phyloP scores from a whole-genome alignment of 2,797 vertebrate genomes.

The Halcyon leucocephala region DNA sequence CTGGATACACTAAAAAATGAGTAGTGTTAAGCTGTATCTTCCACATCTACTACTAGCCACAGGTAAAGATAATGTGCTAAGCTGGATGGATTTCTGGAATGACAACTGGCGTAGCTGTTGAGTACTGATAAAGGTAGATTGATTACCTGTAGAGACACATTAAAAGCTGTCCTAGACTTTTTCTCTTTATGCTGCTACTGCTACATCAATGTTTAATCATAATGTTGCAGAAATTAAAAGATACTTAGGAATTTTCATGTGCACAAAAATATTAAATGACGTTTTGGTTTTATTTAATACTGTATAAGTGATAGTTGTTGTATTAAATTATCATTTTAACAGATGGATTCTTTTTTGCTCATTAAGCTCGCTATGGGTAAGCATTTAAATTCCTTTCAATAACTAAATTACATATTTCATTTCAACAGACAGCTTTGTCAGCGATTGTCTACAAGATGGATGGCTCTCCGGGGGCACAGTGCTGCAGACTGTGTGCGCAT shows the following conservation, averaged over 20 bases:
- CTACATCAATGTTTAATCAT: slow-evolving; percentile 44
- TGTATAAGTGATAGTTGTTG: not conserved
- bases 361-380: slow-evolving; percentile 2
- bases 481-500: slow-evolving; percentile 92
- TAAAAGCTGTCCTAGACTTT: not conserved
- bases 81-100: slow-evolving; percentile 34
- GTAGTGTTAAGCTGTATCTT: not conserved
- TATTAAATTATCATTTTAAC: slow-evolving; percentile 20
- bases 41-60: not conserved
- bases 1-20: not conserved
- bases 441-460: slow-evolving; percentile 91
- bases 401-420: not conserved
- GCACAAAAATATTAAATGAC: not conserved
- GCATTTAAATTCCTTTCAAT: slow-evolving; percentile 27
- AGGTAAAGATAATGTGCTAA: not conserved
- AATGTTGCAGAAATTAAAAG: not conserved
- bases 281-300: slow-evolving; percentile 4
- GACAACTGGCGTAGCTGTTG: slow-evolving; percentile 41
- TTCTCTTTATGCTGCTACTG: not conserved
- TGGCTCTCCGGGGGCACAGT: slow-evolving; percentile 90
- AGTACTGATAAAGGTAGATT: slow-evolving; percentile 47
- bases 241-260: not conserved
- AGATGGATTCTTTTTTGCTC: slow-evolving; percentile 6
- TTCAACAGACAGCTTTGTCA: slow-evolving; percentile 89
- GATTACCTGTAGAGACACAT: not conserved